Evolutionary conservation across 2,797 vertebrate species (phyloP).

Genomic region (Takifugu ocellatus): DNA sequence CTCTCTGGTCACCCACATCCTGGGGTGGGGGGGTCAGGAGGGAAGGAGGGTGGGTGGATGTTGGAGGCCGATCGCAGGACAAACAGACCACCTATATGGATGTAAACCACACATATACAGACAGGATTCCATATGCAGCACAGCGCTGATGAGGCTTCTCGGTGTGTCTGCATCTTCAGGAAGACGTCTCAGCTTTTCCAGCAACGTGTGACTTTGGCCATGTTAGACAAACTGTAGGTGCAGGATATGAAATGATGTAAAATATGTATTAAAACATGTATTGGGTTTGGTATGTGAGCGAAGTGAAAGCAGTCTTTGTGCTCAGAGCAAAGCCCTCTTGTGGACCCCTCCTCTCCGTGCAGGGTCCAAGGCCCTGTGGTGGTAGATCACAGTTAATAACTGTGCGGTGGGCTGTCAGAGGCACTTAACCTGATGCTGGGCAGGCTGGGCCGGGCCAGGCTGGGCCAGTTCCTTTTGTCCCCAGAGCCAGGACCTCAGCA

Average conservation of each 20-base stretch:
- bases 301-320: conserved; percentile 78
- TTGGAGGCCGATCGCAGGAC: conserved; percentile 45
- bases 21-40: conserved; percentile 47
- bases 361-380: conserved; percentile 74
- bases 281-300: conserved; percentile 3
- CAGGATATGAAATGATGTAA: conserved; percentile 61
- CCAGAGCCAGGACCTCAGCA: conserved; percentile 47
- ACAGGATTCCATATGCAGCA: conserved; percentile 31
- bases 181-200: conserved; percentile 23
- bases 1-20: conserved; percentile 65
- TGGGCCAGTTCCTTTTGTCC: conserved; percentile 61
- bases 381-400: conserved; percentile 90
- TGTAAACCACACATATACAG: conserved; percentile 53
- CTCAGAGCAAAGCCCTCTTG: conserved; percentile 63
- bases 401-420: conserved; percentile 86
- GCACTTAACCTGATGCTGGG: conserved; percentile 88
- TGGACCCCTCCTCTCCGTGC: conserved; percentile 58
- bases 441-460: conserved; percentile 62
- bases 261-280: conserved; percentile 46
- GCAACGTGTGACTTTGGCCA: conserved; percentile 39
- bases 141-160: conserved; percentile 15
- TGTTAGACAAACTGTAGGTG: conserved; percentile 49
- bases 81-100: conserved; percentile 71
- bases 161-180: conserved; percentile 6
- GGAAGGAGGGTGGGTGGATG: conserved; percentile 29